Evolutionary conservation across 2,888 invertebrate species (phyloP), one percentile per base, ranked within the genome.

Genomic region (Hoplodrina ambigua): DNA sequence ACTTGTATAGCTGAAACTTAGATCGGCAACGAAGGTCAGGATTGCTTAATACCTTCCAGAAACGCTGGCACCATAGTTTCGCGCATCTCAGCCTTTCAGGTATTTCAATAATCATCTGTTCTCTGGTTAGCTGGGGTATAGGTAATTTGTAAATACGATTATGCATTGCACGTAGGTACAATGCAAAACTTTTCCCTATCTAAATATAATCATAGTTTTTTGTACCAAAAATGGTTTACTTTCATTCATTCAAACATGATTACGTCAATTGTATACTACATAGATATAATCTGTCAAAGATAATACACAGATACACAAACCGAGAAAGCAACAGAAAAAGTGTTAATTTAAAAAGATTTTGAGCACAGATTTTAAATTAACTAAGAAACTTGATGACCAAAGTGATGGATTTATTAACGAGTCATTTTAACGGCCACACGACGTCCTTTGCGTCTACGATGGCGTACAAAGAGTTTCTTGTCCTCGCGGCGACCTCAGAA

Each of bases 1-100:
- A 80, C 68, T 87, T 89, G 73, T 93, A 93, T 7, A 93, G 52
- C 54, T 87, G 79, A 66, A 89, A 91, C 69, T 92, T 93, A 5
- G 81, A 74, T 59, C 72, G 75, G n/a, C 85, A 80, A 6, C 75
- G 76, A 49, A 91, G 58, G n/a, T 80, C 69, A n/a, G 89, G 86
- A 73, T 87, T 75, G 50, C 81, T 80, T 11, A 93, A 67, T 2
- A 90, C 30, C 5, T 72, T 66, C 85, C 88, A 85, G 69, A 90
- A 84, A 19, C 83, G 87, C 5, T 82, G 81, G 65, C 90, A 91
- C 92, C 93, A 93, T 33, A 81, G 65, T 11, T 86, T 83, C 4
- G 93, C 93, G 73, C 92, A 90, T 41, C 85, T 84, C 44, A 92
- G 74, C 52, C 93, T 87, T 77, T 88, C 81, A 55, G 85, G 61